A percentile compares a stretch with the other conserved stretches of the same genome.
Conservation (phyloP, 2,113 vertebrate genomes). For the Apteryx mantelli region DNA sequence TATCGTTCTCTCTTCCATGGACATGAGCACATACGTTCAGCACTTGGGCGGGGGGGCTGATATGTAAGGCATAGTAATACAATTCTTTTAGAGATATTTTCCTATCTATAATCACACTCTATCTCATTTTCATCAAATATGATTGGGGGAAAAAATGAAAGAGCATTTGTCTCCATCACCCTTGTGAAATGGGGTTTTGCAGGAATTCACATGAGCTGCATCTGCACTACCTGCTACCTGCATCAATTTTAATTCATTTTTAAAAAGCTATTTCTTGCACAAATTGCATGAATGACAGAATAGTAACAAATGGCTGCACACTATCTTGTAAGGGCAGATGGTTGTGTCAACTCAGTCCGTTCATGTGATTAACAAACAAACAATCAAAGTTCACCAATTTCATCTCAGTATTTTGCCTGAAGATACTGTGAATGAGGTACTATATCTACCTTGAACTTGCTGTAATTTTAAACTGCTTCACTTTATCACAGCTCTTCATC, state of each 20-base stretch:
- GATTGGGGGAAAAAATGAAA: not conserved
- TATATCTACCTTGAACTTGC: conserved; percentile 18
- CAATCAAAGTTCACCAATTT: conserved; percentile 29
- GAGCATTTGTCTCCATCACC: not conserved
- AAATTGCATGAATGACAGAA: not conserved
- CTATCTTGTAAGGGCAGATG: not conserved
- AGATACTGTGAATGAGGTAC: not conserved
- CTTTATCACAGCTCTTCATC: conserved; percentile 61
- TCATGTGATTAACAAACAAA: conserved; percentile 34
- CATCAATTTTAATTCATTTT: conserved; percentile 13
- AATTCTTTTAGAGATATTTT: not conserved
- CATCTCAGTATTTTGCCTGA: conserved; percentile 3
- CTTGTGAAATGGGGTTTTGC: not conserved
- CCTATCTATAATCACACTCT: not conserved
- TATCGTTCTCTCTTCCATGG: not conserved
- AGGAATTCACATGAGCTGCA: not conserved
- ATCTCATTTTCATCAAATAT: not conserved
- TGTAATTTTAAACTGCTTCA: conserved; percentile 40
- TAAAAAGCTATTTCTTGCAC: not conserved
- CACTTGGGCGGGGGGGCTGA: not conserved
- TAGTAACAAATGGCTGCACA: not conserved
- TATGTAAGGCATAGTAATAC: not conserved
- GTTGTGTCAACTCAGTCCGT: not conserved
- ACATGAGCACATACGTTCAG: not conserved
- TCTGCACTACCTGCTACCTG: not conserved